Conservation (phyloP, 2,888 invertebrate species). For the Micropterix aruncella region DNA sequence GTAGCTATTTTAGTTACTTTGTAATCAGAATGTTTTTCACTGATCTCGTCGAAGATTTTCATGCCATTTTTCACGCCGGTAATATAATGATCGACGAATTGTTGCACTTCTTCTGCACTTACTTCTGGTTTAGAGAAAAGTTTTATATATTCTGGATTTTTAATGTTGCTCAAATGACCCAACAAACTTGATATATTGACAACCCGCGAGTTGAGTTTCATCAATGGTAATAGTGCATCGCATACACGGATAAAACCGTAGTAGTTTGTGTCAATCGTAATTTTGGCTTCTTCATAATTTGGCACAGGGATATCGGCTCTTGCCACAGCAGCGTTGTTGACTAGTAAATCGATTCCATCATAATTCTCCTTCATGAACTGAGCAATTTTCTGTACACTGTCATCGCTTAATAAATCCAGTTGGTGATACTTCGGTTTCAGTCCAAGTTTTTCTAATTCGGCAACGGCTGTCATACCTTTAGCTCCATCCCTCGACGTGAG, state of each 20-base stretch:
- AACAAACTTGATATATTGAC: conserved; percentile 37
- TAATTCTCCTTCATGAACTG: conserved; percentile 32
- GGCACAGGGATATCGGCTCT: conserved; percentile 37
- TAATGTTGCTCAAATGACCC: neutral
- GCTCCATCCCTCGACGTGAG: conserved; percentile 38
- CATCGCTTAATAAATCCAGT: conserved; percentile 38
- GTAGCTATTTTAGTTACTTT: neutral
- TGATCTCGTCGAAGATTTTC: neutral
- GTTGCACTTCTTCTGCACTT: neutral
- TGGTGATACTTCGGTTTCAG: conserved; percentile 36
- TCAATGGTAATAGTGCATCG: conserved; percentile 41
- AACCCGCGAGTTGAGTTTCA: conserved; percentile 44
- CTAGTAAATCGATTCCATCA: conserved; percentile 47
- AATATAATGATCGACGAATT: neutral
- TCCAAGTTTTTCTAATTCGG: conserved; percentile 27
- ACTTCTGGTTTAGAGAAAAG: neutral
- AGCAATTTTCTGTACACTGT: conserved; percentile 31
- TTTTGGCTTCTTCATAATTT: conserved; percentile 41
- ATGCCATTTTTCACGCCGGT: neutral
- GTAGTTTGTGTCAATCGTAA: conserved; percentile 44
- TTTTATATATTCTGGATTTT: neutral
- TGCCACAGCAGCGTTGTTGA: conserved; percentile 52
- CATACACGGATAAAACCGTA: conserved; percentile 40
- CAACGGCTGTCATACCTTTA: conserved; percentile 34
- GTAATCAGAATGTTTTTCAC: neutral